These are phyloP conservation scores for Hypsopygia costalis DNA, from an alignment of 2,888 invertebrate species.

Conservation along the genomic window DNA sequence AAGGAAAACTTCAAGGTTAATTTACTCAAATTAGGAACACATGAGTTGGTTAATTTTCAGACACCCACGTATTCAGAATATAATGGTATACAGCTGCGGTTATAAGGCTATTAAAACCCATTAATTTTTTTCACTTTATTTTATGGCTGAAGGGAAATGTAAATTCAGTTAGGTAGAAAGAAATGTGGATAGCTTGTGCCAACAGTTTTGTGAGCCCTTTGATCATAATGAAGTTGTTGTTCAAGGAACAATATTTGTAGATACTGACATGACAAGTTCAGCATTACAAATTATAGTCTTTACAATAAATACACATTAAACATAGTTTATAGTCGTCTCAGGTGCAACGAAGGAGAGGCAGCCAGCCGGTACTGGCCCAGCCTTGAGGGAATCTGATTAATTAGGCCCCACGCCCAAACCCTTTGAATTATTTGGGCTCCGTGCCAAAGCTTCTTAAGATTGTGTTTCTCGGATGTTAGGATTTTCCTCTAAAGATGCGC, in stretches of 20 bases:
- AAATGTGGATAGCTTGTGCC: too few relatives aligned
- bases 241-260: not conserved
- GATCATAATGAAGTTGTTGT: too few relatives aligned
- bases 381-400: conserved; percentile 56
- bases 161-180: too few relatives aligned
- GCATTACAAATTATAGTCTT: conserved; percentile 3
- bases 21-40: too few relatives aligned
- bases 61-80: too few relatives aligned
- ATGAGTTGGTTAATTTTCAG: too few relatives aligned
- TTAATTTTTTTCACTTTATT: too few relatives aligned
- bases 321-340: conserved; percentile 45
- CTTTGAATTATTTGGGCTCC: conserved; percentile 56
- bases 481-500: conserved; percentile 37
- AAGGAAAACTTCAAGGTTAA: too few relatives aligned
- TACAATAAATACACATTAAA: conserved; percentile 35
- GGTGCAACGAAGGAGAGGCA: conserved; percentile 31
- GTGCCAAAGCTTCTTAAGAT: conserved; percentile 54
- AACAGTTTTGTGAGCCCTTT: too few relatives aligned
- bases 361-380: conserved; percentile 21
- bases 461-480: conserved; percentile 33
- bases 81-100: too few relatives aligned
- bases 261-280: not conserved
- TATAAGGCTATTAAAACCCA: too few relatives aligned
- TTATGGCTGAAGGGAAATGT: too few relatives aligned
- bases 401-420: conserved; percentile 49